Evolutionary conservation across 2,888 invertebrate species (phyloP), one percentile per base, ranked within the genome.

Genomic region (Cheilosia impressa): DNA sequence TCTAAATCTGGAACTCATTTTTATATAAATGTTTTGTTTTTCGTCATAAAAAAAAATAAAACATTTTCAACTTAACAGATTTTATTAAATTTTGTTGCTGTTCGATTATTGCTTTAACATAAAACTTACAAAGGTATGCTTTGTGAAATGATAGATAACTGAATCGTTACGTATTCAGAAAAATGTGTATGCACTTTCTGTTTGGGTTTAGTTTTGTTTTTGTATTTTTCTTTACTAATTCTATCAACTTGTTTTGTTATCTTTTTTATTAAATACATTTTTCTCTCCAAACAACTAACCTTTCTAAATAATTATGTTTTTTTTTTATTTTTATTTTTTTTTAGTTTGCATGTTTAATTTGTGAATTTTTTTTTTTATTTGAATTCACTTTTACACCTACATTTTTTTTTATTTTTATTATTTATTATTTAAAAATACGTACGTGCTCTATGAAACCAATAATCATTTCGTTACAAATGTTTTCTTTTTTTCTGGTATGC

Each of bases 401-500:
- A 76, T 62, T 58, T 83, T 77, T 58, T 83, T 77, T 83, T 82
- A 75, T 50, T 69, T 69, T 84, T 62, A 63, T 65, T 66, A 72
- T 87, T 73, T 52, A 73, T 71, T 79, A 68, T 55, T 88, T 88
- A 88, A 90, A 90, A 90, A 91, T 91, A 91, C 90, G 91, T 92
- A 92, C 92, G 91, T 92, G 91, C 91, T 90, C 92, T 91, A 92
- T 92, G 92, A 92, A 92, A 92, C 92, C 92, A 92, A 92, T 92
- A 92, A 92, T 89, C 89, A 89, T 90, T 89, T 89, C 89, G 88
- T 89, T 89, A 87, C 83, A 87, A 88, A 87, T 87, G 68, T 79
- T 82, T 87, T 72, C 63, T 65, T 87, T 45, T 73, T 79, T 77
- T 6, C 81, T 85, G 52, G 73, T 76, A 63, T 82, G 65, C 77